Evolutionary conservation across 2,797 vertebrate genomes (phyloP).

Genomic region (Eleutherodactylus coqui): DNA sequence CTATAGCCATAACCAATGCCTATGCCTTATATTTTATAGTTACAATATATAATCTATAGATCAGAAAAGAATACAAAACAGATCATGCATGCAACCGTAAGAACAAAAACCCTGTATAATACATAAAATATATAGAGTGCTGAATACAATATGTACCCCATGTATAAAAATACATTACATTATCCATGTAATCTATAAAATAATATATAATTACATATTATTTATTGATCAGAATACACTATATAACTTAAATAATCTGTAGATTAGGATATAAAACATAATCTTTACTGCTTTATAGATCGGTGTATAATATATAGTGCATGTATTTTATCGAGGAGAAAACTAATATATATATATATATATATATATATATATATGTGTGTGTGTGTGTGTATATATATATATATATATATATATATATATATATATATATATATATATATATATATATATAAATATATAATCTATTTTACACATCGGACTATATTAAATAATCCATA

Average conservation of each 20-base stretch:
- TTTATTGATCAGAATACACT: too few species aligned
- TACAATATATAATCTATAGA: background rate
- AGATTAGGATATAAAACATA: background rate
- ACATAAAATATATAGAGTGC: background rate
- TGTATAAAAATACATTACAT: background rate
- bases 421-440: too few species aligned
- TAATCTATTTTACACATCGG: background rate
- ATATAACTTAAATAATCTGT: background rate
- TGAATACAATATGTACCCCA: background rate
- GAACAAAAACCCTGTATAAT: background rate
- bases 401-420: too few species aligned
- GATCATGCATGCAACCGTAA: background rate
- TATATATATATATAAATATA: too few species aligned
- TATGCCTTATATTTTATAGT: background rate
- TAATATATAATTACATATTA: too few species aligned
- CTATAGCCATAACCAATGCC: background rate
- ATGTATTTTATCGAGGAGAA: too few species aligned
- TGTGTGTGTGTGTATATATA: too few species aligned
- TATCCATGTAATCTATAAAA: background rate
- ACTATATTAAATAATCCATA: background rate
- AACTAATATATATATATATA: too few species aligned
- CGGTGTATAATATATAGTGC: background rate
- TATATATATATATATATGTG: too few species aligned
- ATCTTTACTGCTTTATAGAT: background rate
- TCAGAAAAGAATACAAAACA: background rate